Conservation (phyloP, 2,888 invertebrate species). For the Gnatocerus cornutus region DNA sequence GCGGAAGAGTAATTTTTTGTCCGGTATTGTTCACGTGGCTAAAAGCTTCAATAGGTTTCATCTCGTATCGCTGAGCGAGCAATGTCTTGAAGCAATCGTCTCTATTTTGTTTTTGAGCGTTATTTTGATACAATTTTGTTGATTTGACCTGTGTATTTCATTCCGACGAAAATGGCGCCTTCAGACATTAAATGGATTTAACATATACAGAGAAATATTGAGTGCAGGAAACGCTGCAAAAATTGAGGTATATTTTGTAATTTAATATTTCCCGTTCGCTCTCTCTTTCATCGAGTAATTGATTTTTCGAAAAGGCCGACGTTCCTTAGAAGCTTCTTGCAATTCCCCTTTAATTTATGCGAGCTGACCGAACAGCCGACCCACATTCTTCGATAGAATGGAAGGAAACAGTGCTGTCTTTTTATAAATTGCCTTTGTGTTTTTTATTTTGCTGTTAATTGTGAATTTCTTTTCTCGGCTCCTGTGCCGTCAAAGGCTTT, state of each 20-base stretch:
- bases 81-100: too few relatives aligned
- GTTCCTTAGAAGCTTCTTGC: too few relatives aligned
- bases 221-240: not conserved
- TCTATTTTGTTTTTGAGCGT: not conserved
- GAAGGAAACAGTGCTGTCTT: not conserved
- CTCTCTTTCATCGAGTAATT: too few relatives aligned
- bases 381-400: not conserved
- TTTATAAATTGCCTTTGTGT: slow-evolving; percentile 1
- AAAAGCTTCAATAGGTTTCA: too few relatives aligned
- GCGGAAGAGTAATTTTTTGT: too few relatives aligned
- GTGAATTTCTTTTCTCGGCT: not conserved
- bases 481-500: not conserved
- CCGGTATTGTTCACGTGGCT: too few relatives aligned
- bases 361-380: not conserved
- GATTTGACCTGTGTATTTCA: not conserved
- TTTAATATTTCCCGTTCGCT: too few relatives aligned
- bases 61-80: too few relatives aligned
- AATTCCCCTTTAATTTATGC: too few relatives aligned
- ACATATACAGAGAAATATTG: not conserved
- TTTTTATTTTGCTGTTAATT: not conserved
- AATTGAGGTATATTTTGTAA: not conserved
- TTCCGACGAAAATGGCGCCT: not conserved
- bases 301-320: too few relatives aligned
- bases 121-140: slow-evolving; percentile 1
- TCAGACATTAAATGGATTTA: not conserved